Base-by-base conservation (phyloP, 2,888 invertebrate genomes). In the Epistrophe eligans region DNA sequence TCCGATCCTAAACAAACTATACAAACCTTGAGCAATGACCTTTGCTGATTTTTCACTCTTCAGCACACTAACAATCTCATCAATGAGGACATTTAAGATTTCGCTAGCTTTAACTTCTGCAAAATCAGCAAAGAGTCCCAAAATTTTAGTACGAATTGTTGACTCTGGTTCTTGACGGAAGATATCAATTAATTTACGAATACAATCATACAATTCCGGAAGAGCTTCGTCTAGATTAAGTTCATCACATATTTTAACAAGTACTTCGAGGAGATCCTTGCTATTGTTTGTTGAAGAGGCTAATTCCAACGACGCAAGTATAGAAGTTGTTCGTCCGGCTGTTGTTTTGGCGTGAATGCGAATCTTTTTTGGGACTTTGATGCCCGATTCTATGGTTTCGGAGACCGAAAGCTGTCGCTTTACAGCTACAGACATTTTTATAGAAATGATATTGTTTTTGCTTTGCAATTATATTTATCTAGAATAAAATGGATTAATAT, bases 1-100 rank as follows among this genome's bases (percentile, higher is more conserved):
- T 0, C 92, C 93, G 62, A 93, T 92, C 62, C 91, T 91, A 57
- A 91, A 91, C 5, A 93, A 79, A 58, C 92, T 92, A 85, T 91
- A 90, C 84, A 93, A 88, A 4, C 92, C 93, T 88, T 93, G 93
- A 3, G 92, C 92, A 1, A 93, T 90, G 1, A 93, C 93, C 73
- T 93, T 93, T 38, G 92, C 90, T 0, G 93, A 92, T 67, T 90
- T 91, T 79, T 93, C 93, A 32, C 90, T 89, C 67, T 92, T 92
- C 48, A 93, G 80, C 19, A 93, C 88, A 3, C 88, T 89, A 17
- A 93, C 90, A 10, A 93, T 91, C 62, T 92, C 92, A 58, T 93
- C 93, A 7, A 93, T 90, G 1, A 93, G 88, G 0, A 89, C 81
- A n/a, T 90, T 90, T 0, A 92, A 84, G 13, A 90, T 89, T 74